Evolutionary conservation across 2,888 invertebrate species (phyloP).

Genomic region (Rhaphigaster nebulosa): DNA sequence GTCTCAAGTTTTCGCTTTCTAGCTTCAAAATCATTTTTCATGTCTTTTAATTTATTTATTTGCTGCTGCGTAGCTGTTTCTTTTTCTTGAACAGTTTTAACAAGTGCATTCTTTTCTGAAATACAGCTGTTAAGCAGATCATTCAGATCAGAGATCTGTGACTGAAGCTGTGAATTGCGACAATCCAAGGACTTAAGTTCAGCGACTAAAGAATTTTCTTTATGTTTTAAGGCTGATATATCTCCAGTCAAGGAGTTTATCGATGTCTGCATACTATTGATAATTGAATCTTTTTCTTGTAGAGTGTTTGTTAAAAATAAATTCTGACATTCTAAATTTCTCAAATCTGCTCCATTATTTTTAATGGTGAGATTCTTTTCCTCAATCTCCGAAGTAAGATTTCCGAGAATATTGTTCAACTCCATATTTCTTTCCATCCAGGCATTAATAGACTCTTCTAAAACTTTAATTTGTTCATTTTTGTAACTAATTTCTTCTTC

Average conservation of each 20-base stretch:
- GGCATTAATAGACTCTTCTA: constrained; percentile 48
- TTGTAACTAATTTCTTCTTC: constrained; percentile 38
- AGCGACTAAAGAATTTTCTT: constrained; percentile 16
- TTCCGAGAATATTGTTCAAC: constrained; percentile 13
- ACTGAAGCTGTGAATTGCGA: constrained; percentile 36
- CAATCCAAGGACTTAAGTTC: constrained; percentile 7
- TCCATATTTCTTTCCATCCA: constrained; percentile 27
- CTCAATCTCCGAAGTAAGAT: constrained; percentile 41
- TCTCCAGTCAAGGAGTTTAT: constrained; percentile 35
- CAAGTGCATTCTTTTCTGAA: constrained; percentile 8
- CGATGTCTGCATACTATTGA: constrained; percentile 50
- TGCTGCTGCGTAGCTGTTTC: background rate
- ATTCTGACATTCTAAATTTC: constrained; percentile 56
- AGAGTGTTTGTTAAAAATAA: constrained; percentile 51
- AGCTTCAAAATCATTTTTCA: constrained; percentile 3
- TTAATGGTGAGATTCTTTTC: constrained; percentile 43
- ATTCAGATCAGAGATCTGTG: constrained; percentile 7
- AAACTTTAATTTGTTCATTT: constrained; percentile 37
- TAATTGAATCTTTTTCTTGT: constrained; percentile 51
- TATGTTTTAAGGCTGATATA: background rate
- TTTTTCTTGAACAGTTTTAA: constrained; percentile 27
- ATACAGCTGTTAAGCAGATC: background rate
- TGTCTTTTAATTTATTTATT: constrained; percentile 29
- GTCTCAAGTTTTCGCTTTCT: constrained; percentile 11
- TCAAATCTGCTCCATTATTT: constrained; percentile 54